Evolutionary conservation across 2,113 vertebrate genomes (phyloP).

Genomic region (Alaudala cheleensis): DNA sequence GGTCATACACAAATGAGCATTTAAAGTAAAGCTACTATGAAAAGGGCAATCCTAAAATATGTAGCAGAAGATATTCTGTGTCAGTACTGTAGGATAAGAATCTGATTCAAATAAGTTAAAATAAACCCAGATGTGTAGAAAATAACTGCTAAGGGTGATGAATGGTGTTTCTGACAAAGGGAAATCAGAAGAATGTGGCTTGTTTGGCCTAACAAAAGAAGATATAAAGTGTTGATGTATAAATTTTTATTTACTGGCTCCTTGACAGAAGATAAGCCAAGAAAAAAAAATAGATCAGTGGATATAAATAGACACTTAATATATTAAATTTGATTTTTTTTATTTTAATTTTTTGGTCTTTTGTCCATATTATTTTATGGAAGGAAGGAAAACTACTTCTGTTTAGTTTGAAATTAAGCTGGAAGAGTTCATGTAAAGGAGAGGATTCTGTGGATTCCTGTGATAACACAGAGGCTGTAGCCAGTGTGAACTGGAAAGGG

Average conservation of each 20-base stretch:
- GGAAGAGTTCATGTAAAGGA: not conserved
- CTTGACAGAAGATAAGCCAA: not conserved
- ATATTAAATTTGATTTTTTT: not conserved
- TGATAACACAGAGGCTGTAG: not conserved
- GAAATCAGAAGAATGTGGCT: not conserved
- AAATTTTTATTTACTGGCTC: not conserved
- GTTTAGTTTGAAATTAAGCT: not conserved
- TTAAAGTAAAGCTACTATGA: not conserved
- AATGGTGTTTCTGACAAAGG: not conserved
- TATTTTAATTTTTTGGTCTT: not conserved
- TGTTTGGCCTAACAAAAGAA: not conserved
- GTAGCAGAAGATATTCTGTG: not conserved
- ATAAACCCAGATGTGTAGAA: not conserved
- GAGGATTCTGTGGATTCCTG: not conserved
- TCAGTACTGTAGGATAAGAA: not conserved
- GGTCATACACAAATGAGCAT: accelerated
- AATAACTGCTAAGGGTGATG: not conserved
- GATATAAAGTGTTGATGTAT: not conserved
- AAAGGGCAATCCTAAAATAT: not conserved
- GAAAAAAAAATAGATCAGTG: not conserved
- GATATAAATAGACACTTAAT: not conserved
- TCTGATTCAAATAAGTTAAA: not conserved
- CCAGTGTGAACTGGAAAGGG: not conserved
- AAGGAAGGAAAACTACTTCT: not conserved
- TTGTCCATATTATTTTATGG: not conserved